Conservation (phyloP, 2,797 vertebrate species). For the Acipenser ruthenus region DNA sequence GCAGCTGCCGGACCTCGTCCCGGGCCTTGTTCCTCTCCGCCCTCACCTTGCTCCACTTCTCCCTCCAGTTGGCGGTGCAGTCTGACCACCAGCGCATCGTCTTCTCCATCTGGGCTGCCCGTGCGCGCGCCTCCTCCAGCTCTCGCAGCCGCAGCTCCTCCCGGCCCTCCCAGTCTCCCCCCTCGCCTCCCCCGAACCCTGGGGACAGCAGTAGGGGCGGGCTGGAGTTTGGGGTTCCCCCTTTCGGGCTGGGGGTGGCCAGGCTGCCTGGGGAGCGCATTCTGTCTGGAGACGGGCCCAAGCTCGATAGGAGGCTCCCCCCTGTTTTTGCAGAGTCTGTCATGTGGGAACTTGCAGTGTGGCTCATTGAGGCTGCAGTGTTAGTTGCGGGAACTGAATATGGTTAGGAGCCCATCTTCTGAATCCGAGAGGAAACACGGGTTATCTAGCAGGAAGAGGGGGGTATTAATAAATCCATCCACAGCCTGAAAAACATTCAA, state of each 20-base stretch:
- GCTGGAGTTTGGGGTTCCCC: constrained; percentile 77
- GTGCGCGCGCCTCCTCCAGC: constrained; percentile 84
- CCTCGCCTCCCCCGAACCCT: constrained; percentile 45
- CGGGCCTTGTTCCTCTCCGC: constrained; percentile 85
- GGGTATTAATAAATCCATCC: constrained; percentile 32
- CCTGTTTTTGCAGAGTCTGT: constrained; percentile 68
- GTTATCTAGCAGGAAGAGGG: not conserved
- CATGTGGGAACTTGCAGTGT: constrained; percentile 73
- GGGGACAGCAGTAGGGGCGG: constrained; percentile 72
- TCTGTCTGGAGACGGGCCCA: constrained; percentile 70
- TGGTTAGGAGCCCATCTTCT: not conserved
- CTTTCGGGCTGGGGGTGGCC: constrained; percentile 71
- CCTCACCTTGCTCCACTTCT: constrained; percentile 97
- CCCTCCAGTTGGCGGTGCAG: constrained; percentile 95
- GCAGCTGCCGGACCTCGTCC: constrained; percentile 77
- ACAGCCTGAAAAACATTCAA: constrained; percentile 19
- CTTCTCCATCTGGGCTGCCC: constrained; percentile 94
- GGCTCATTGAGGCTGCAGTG: constrained; percentile 68
- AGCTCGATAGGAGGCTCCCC: constrained; percentile 65
- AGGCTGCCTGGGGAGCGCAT: constrained; percentile 70
- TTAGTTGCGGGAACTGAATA: constrained; percentile 9
- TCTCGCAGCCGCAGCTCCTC: constrained; percentile 88
- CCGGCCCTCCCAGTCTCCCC: constrained; percentile 88
- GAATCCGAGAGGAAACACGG: not conserved
- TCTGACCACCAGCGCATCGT: constrained; percentile 98